phyloP scores from a whole-genome alignment of 2,113 vertebrate species.

The Xenopus tropicalis region DNA sequence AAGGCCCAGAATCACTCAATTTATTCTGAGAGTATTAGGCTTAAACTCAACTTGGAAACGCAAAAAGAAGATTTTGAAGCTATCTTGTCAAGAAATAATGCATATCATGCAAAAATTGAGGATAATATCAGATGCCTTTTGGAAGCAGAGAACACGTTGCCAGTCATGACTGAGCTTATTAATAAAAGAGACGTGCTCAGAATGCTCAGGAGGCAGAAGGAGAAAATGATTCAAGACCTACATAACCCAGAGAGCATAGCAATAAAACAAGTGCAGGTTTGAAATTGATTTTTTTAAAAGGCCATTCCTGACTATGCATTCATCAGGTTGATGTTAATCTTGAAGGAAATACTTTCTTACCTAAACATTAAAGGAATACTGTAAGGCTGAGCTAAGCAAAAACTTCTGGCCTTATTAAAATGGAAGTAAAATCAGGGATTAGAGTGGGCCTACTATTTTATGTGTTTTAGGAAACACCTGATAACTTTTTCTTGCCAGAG shows the following conservation, averaged over 20 bases:
- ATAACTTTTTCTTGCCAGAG: no score
- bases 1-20: slow-evolving; percentile 57
- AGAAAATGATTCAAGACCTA: slow-evolving; percentile 55
- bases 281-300: slow-evolving; percentile 5
- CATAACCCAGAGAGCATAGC: slow-evolving; percentile 55
- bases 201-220: slow-evolving; percentile 60
- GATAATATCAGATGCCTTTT: slow-evolving; percentile 51
- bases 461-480: no score
- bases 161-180: slow-evolving; percentile 60
- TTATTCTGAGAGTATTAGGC: slow-evolving; percentile 59
- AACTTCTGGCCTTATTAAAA: no score
- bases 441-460: no score
- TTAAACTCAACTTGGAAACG: slow-evolving; percentile 55
- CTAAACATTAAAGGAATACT: no score
- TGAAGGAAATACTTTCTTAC: background rate
- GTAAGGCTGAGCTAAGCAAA: no score
- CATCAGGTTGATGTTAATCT: background rate
- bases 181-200: slow-evolving; percentile 56
- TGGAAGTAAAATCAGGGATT: no score
- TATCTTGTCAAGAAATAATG: slow-evolving; percentile 57
- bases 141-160: slow-evolving; percentile 60
- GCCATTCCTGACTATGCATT: background rate
- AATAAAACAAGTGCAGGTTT: slow-evolving; percentile 62
- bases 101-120: slow-evolving; percentile 65
- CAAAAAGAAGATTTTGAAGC: slow-evolving; percentile 59